phyloP scores from a whole-genome alignment of 2,113 vertebrate species.

The Nycticryphes semicollaris region DNA sequence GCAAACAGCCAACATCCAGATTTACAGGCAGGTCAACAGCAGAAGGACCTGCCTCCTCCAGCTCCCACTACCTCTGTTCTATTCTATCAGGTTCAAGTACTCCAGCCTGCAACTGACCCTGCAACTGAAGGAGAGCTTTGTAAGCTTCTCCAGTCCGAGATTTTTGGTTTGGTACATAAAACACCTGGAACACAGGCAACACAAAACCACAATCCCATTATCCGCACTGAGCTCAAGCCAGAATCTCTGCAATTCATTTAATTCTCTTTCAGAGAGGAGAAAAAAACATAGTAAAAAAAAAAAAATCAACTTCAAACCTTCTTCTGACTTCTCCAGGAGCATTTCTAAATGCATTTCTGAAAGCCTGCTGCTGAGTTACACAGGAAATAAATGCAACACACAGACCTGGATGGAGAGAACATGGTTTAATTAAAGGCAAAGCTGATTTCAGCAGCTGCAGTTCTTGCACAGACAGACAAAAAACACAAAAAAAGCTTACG shows the following conservation, averaged over 20 bases:
- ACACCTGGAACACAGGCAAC: neutral
- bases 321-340: neutral
- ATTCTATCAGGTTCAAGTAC: neutral
- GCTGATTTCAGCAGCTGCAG: conserved; percentile 88
- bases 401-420: conserved; percentile 82
- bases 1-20: neutral
- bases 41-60: neutral
- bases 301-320: neutral
- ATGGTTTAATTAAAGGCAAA: conserved; percentile 92
- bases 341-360: neutral
- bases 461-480: conserved; percentile 84
- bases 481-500: conserved; percentile 82
- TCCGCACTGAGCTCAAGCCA: neutral
- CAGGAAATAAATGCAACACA: conserved; percentile 49
- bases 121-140: neutral
- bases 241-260: neutral
- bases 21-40: neutral
- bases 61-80: neutral
- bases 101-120: neutral
- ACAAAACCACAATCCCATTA: neutral
- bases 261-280: neutral
- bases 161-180: neutral
- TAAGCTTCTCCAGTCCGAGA: neutral
- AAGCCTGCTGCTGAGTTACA: neutral
- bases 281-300: neutral